Evolutionary conservation across 37 sponge, comb jelly and placozoan species (phyloP).

Genomic region (Beroe forskalii): DNA sequence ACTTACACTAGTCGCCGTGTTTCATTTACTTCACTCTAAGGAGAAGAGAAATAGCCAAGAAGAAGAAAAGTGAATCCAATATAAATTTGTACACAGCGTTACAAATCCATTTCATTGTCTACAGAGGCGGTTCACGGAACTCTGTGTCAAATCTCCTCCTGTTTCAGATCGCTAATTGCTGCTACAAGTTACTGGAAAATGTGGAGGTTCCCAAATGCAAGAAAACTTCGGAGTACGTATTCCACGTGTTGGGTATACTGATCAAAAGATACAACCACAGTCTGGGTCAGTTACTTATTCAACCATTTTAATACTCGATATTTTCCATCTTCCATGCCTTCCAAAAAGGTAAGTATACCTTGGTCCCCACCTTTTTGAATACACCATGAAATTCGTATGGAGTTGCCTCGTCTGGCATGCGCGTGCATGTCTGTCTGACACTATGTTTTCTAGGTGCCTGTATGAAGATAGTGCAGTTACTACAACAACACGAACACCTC

Average conservation of each 20-base stretch:
- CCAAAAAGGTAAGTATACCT: neutral
- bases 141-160: neutral
- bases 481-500: slow-evolving; percentile 89
- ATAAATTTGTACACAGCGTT: too few relatives aligned
- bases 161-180: slow-evolving; percentile 73
- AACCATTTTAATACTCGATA: neutral
- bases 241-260: slow-evolving; percentile 73
- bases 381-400: too few relatives aligned
- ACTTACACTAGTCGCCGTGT: too few relatives aligned
- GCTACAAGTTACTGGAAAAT: slow-evolving; percentile 90
- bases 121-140: too few relatives aligned
- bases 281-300: slow-evolving; percentile 75
- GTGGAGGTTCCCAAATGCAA: slow-evolving; percentile 69
- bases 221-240: slow-evolving; percentile 68
- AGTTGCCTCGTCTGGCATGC: too few relatives aligned
- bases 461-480: slow-evolving; percentile 82
- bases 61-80: too few relatives aligned
- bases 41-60: too few relatives aligned
- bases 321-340: neutral
- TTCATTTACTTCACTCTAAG: too few relatives aligned
- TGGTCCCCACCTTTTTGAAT: too few relatives aligned
- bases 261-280: slow-evolving; percentile 76
- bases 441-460: slow-evolving; percentile 70
- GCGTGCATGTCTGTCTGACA: too few relatives aligned
- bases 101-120: too few relatives aligned